These are phyloP conservation scores for Lycopodina hypogea DNA, from an alignment of 37 sponge, comb jelly and placozoan genomes.

Conservation along the genomic window DNA sequence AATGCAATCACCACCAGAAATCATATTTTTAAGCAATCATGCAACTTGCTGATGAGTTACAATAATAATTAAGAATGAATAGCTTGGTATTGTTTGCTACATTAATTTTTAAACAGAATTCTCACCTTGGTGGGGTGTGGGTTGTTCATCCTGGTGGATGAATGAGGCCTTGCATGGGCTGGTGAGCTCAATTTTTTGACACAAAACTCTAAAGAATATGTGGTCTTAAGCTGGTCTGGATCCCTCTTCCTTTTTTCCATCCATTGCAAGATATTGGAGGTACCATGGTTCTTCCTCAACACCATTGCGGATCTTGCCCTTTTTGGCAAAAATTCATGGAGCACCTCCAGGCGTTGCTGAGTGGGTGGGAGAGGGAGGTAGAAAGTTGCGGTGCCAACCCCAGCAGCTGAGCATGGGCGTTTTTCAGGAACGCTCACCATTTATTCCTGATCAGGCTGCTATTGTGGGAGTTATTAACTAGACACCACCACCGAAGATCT, in stretches of 20 bases:
- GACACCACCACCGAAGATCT: too few species aligned
- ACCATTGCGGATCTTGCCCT: constrained; percentile 50
- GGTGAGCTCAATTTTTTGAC: constrained; percentile 20
- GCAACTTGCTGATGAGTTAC: too few species aligned
- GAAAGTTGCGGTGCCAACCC: too few species aligned
- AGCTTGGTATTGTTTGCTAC: too few species aligned
- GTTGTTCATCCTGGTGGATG: constrained; percentile 58
- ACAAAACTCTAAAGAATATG: constrained; percentile 42
- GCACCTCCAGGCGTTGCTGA: background rate
- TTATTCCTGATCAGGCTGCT: too few species aligned
- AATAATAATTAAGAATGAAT: too few species aligned
- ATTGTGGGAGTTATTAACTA: too few species aligned
- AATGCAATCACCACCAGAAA: too few species aligned
- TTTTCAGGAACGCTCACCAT: too few species aligned
- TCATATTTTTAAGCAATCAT: too few species aligned
- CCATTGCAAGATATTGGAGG: constrained; percentile 24
- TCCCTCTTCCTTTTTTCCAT: background rate
- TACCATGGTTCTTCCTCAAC: constrained; percentile 3
- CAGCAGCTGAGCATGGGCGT: too few species aligned
- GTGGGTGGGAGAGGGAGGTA: too few species aligned
- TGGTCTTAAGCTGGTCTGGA: constrained; percentile 34
- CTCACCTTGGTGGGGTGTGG: constrained; percentile 57
- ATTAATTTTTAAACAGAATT: background rate
- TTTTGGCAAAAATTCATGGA: background rate
- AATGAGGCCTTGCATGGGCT: constrained; percentile 30